phyloP scores from a whole-genome alignment of 2,797 vertebrate genomes.

The Micrastur ruficollis region DNA sequence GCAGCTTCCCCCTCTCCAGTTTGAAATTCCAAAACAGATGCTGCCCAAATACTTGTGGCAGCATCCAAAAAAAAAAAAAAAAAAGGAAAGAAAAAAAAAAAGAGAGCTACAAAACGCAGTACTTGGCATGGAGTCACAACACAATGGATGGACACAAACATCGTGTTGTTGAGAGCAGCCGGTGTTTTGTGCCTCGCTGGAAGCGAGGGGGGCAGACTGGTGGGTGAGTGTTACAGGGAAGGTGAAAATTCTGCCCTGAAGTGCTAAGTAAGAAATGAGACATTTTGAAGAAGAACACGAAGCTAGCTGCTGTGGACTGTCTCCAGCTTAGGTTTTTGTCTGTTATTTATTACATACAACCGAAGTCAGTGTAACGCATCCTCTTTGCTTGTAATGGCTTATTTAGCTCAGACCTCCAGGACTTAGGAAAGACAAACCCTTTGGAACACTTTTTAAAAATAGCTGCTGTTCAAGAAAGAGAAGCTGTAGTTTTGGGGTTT shows the following conservation, averaged over 20 bases:
- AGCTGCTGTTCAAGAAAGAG: not conserved
- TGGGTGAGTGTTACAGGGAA: not conserved
- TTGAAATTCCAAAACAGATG: not conserved
- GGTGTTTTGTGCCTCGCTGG: not conserved
- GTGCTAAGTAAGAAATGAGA: not conserved
- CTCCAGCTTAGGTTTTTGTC: not conserved
- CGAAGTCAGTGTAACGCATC: not conserved
- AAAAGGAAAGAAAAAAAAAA: not conserved
- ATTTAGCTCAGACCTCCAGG: not conserved
- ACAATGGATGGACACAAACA: not conserved
- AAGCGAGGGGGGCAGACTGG: accelerated
- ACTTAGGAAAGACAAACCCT: not conserved
- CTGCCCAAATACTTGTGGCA: not conserved
- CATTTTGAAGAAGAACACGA: not conserved
- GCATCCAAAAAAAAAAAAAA: not conserved
- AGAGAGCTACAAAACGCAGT: not conserved
- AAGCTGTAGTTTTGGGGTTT: accelerated
- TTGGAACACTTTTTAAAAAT: not conserved
- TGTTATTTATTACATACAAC: not conserved
- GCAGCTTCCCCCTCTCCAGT: not conserved
- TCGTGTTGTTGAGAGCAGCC: not conserved
- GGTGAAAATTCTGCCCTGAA: not conserved
- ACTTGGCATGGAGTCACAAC: not conserved
- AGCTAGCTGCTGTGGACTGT: not conserved
- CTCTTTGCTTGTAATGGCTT: not conserved